Evolutionary conservation across 2,888 invertebrate species (phyloP), one percentile per base, ranked within the genome.

Genomic region (Tinea pellionella): DNA sequence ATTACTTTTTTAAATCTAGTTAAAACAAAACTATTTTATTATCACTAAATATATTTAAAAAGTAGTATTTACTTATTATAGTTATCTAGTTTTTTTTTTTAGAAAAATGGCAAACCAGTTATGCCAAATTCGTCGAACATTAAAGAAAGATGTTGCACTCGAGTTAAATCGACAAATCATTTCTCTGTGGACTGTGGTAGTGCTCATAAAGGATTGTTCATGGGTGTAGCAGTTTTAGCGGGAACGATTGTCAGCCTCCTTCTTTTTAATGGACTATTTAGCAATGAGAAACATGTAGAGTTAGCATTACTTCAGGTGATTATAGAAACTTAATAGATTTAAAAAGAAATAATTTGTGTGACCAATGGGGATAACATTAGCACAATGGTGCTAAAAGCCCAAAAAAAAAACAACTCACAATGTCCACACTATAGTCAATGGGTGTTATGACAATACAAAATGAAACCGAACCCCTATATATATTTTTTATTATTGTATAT

Each of bases 151-250:
- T 79, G 80, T 63, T 79, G 80, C 61, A 67, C 69, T 1, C 73
- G 77, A 59, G 66, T 74, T 7, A 85, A 80, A 64, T 79, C 84
- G 16, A 81, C 75, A 66, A 88, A 81, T 67, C 90, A 90, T 67
- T 91, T 90, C 74, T 90, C 90, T 0, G 90, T 94, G 51, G 94
- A 94, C 80, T 94, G 93, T 74, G 91, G 92, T 47, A 91, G 90
- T 64, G 91, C 93, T 11, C 92, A 93, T 72, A 91, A 91, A 80
- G 84, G 94, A 68, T 81, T 94, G 74, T 90, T 89, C 67, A 74
- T 81, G 76, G 89, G 93, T 3, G 90, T 93, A 57, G 83, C 92
- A 9, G 88, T 92, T 12, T 86, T 93, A 2, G 92, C 92, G 0
- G 89, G 92, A 3, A 92, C 93, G 42, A 90, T 92, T 65, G 90